These are phyloP conservation scores for Drosophila infuscata DNA, from an alignment of 2,888 invertebrate species.

Conservation along the genomic window DNA sequence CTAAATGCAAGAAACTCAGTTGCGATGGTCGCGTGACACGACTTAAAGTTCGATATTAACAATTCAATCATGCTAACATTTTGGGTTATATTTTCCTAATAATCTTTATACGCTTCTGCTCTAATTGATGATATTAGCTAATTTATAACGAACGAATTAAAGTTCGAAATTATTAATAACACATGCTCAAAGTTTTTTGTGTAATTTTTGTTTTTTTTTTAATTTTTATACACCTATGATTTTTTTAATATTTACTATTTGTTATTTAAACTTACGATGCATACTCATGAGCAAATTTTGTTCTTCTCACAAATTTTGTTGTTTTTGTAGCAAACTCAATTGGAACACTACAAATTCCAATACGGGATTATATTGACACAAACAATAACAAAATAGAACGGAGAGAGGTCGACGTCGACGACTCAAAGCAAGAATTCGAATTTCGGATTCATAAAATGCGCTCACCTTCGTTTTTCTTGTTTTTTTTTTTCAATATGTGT, in stretches of 20 bases:
- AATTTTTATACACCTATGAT: not conserved
- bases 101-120: not conserved
- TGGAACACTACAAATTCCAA: slow-evolving; percentile 56
- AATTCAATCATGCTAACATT: not conserved
- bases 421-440: slow-evolving; percentile 33
- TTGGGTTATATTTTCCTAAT: not conserved
- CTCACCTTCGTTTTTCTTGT: slow-evolving; percentile 65
- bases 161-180: not conserved
- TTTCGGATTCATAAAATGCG: slow-evolving; percentile 49
- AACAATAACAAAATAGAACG: slow-evolving; percentile 27
- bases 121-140: not conserved
- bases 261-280: not conserved
- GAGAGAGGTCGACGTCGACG: slow-evolving; percentile 23
- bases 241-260: not conserved
- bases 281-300: not conserved
- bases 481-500: slow-evolving; percentile 50
- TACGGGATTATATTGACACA: slow-evolving; percentile 48
- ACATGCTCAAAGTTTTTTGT: not conserved
- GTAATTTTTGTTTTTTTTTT: not conserved
- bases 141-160: not conserved
- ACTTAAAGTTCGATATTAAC: not conserved
- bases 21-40: slow-evolving; percentile 6
- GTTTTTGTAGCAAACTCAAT: not conserved
- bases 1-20: slow-evolving; percentile 52
- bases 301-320: not conserved